A percentile compares a stretch with the other conserved stretches of the same genome.
Conservation (phyloP, 2,113 vertebrate species). For the Sula dactylatra region DNA sequence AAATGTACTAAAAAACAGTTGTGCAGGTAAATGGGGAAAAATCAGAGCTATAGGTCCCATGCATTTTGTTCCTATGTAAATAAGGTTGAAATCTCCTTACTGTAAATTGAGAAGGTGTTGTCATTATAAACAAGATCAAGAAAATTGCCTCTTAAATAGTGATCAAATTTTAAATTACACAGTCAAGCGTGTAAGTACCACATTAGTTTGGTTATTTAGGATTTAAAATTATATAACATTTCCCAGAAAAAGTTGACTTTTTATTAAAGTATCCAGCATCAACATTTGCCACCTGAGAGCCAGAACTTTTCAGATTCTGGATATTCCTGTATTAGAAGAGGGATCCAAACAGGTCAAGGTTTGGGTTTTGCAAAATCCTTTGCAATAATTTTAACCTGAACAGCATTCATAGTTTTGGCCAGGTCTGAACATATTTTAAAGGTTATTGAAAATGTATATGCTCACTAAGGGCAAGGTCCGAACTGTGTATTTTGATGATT, state of each 20-base stretch:
- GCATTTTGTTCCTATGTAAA: neutral
- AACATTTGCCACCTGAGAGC: neutral
- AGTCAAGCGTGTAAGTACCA: neutral
- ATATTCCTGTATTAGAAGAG: neutral
- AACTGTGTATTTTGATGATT: neutral
- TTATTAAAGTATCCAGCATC: neutral
- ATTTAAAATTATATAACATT: neutral
- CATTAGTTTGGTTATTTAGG: neutral
- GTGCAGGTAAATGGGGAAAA: neutral
- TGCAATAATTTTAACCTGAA: neutral
- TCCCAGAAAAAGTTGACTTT: neutral
- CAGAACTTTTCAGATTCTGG: neutral
- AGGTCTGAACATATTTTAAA: neutral
- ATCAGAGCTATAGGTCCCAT: neutral
- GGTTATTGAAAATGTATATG: neutral
- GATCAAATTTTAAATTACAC: neutral
- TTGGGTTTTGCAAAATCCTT: neutral
- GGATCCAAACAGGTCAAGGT: neutral
- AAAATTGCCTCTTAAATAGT: neutral
- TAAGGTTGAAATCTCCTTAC: neutral
- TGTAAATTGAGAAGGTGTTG: neutral
- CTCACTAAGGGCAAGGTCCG: neutral
- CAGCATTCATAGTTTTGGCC: neutral
- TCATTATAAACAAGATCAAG: neutral
- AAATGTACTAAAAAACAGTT: neutral